A percentile compares a stretch with the other conserved stretches of the same genome.
phyloP scores from a whole-genome alignment of 2,888 invertebrate species.

The Sminthurides aquaticus region DNA sequence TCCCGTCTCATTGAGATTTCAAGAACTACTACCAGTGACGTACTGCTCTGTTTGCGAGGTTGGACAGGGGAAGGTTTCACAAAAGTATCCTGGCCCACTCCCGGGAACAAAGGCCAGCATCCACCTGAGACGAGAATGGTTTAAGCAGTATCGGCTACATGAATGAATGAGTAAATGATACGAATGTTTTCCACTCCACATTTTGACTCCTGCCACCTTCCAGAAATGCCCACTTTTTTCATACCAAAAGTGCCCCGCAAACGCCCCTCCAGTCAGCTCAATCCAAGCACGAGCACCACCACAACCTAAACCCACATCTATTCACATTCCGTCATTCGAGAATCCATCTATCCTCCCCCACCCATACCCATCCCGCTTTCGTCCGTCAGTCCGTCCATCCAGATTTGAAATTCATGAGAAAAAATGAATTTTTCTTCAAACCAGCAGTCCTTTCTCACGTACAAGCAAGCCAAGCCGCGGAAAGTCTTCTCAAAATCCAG shows the following conservation, averaged over 20 bases:
- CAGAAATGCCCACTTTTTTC: background rate
- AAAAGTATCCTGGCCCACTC: background rate
- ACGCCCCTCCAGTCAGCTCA: too few relatives aligned
- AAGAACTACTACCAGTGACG: background rate
- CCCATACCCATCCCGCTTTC: background rate
- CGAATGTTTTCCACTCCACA: background rate
- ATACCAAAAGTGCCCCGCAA: too few relatives aligned
- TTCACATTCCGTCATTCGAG: too few relatives aligned
- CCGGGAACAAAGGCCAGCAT: too few relatives aligned
- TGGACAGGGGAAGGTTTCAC: background rate
- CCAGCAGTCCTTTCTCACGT: background rate
- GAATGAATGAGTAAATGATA: background rate
- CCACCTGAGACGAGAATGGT: background rate
- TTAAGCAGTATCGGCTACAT: background rate
- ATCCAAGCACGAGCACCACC: too few relatives aligned
- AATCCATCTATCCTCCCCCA: background rate
- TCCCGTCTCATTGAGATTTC: background rate
- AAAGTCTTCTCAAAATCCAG: too few relatives aligned
- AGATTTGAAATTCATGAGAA: background rate
- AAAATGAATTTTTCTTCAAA: background rate
- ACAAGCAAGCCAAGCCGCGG: too few relatives aligned
- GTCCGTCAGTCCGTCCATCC: background rate
- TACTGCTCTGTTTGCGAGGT: background rate
- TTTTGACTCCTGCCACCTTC: background rate
- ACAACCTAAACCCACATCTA: too few relatives aligned